Percentiles rank a stretch among this genome's conserved stretches.
Conservation (phyloP, 2,888 invertebrate genomes). For the Auanema freiburgensis region DNA sequence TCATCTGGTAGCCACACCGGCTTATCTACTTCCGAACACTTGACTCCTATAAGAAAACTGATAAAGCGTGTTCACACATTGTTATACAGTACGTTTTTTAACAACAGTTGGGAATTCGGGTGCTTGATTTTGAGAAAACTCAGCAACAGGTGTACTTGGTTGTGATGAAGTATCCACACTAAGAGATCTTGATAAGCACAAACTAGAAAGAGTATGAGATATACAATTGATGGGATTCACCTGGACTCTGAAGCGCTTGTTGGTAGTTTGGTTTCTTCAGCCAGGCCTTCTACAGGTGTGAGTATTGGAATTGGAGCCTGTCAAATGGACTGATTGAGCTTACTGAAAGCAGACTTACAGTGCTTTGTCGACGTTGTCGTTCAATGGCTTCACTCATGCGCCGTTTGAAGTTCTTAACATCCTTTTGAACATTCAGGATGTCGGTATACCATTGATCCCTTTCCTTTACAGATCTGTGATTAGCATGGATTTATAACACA, state of each 20-base stretch:
- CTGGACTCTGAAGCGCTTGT: too few species aligned
- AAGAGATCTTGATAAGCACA: conserved; percentile 8
- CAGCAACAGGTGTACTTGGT: conserved; percentile 19
- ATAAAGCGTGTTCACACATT: not conserved
- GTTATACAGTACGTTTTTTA: too few species aligned
- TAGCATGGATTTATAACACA: not conserved
- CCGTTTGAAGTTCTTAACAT: conserved; percentile 24
- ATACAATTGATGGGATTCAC: too few species aligned
- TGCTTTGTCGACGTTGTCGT: conserved; percentile 3
- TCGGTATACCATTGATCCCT: conserved; percentile 32
- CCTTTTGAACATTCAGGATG: conserved; percentile 20
- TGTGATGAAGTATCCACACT: conserved; percentile 12
- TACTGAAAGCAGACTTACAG: not conserved
- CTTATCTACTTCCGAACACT: conserved; percentile 68
- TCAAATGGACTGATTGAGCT: not conserved
- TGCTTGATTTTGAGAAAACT: not conserved
- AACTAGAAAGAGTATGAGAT: not conserved
- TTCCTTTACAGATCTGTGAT: conserved; percentile 25
- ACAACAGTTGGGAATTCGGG: too few species aligned
- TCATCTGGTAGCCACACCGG: conserved; percentile 85
- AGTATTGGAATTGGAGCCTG: not conserved
- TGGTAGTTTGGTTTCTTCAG: not conserved
- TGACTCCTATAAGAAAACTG: conserved; percentile 8
- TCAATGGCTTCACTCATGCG: conserved; percentile 24
- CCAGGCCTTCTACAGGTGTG: not conserved